Evolutionary conservation across 2,888 invertebrate species (phyloP), one percentile per base, ranked within the genome.

Genomic region (Stenolophus ochropezus): DNA sequence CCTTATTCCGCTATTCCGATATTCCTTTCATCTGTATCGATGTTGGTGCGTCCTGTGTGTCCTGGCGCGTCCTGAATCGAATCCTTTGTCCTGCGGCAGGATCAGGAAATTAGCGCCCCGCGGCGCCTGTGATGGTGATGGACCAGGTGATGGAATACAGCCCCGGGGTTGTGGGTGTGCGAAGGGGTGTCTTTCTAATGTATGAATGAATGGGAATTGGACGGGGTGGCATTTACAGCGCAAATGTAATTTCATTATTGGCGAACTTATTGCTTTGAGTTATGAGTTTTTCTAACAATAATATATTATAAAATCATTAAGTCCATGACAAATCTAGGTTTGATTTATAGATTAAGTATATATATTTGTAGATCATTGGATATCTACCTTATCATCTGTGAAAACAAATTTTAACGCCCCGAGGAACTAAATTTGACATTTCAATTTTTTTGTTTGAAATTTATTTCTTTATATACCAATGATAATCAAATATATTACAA

Each of bases 21-120:
- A 16, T 21, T 73, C 73, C 47, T 53, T 14, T 51, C 74, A 33
- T 47, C 42, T 18, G 73, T 16, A 20, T 58, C 58, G 23, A 20
- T 56, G 53, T 27, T 42, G 65, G 27, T 16, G 33, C 8, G 20
- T n/a, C 49, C 82, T 33, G 53, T 53, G 56, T 14, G 20, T 4
- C 74, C 8, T 75, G 51, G 21, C n/a, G 21, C 33, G 33, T 42
- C 27, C 74, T 84, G 86, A 85, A 86, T 86, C 65, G 73, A 23
- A 49, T 73, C 85, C 85, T 86, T 86, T 86, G 86, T 86, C n/a
- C 49, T 82, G 85, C 77, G 83, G 25, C 33, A 83, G 85, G 84
- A 85, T 86, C 85, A 86, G 85, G 86, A 85, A 86, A 86, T 86
- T 86, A 86, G 85, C 84, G 83, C 84, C 86, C 86, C 84, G 86